These are phyloP conservation scores for Pyralis farinalis DNA, from an alignment of 2,888 invertebrate genomes.

Conservation along the genomic window DNA sequence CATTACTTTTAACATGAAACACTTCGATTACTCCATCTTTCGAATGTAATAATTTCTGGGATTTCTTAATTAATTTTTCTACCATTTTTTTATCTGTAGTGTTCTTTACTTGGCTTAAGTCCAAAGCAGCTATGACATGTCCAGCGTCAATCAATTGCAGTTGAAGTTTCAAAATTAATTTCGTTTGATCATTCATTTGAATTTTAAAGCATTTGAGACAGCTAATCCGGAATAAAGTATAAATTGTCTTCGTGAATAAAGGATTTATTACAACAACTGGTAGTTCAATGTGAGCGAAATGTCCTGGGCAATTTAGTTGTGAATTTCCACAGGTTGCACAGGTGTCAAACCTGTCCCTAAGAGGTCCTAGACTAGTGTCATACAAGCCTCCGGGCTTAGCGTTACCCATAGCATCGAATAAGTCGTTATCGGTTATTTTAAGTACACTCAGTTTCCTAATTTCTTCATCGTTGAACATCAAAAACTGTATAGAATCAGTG, in stretches of 20 bases:
- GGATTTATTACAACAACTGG: slow-evolving; percentile 95
- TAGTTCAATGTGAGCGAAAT: slow-evolving; percentile 96
- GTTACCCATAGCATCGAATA: slow-evolving; percentile 92
- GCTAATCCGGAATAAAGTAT: slow-evolving; percentile 83
- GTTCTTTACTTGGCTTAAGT: slow-evolving; percentile 77
- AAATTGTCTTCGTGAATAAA: slow-evolving; percentile 88
- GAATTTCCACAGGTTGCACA: slow-evolving; percentile 91
- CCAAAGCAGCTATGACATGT: slow-evolving; percentile 86
- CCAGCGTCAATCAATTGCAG: slow-evolving; percentile 87
- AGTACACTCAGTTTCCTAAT: slow-evolving; percentile 89
- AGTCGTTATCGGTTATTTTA: slow-evolving; percentile 90
- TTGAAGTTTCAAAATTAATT: slow-evolving; percentile 84
- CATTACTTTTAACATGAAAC: slow-evolving; percentile 72
- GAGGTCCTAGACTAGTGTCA: slow-evolving; percentile 89
- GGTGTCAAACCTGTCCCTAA: slow-evolving; percentile 82
- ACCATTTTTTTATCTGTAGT: too few species aligned
- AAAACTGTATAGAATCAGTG: slow-evolving; percentile 80
- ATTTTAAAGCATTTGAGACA: slow-evolving; percentile 87
- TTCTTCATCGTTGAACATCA: slow-evolving; percentile 88
- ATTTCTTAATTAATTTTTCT: slow-evolving; percentile 63
- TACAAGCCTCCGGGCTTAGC: slow-evolving; percentile 93
- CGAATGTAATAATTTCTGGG: slow-evolving; percentile 49
- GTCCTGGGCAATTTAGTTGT: slow-evolving; percentile 89
- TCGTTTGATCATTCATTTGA: slow-evolving; percentile 78
- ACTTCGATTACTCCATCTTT: slow-evolving; percentile 44